Evolutionary conservation across 2,113 vertebrate genomes (phyloP), one percentile per base, ranked within the genome.

Genomic region (Saiga tatarica): DNA sequence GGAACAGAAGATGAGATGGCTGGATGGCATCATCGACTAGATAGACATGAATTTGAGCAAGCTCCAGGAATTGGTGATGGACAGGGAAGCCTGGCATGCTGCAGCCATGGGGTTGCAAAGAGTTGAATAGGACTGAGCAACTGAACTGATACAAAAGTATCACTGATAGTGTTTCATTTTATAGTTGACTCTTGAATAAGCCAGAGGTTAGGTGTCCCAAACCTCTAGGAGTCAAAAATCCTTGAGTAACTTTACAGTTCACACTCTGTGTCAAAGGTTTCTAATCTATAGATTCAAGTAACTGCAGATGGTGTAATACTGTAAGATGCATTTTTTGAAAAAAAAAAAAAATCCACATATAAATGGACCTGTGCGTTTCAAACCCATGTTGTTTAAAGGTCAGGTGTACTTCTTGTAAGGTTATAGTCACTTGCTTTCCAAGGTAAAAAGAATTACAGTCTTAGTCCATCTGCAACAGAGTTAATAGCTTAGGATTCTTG

Each of bases 401-500:
- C 33, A 53, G 52, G 2, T 55, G 33, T 83, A 76, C 47, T 92
- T 92, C 78, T 89, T 93, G 16, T 74, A 47, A 91, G 52, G 36
- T 86, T 91, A 47, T 45, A 57, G 86, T 90, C 11, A 82, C 2
- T 89, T 28, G 25, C 30, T 97, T 39, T 76, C 13, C n/a, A 86
- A 26, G 17, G 42, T 67, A 92, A 60, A 13, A 23, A 88, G 71
- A 95, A 45, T 86, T 87, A n/a, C 16, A n/a, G 45, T 87, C 4
- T 94, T 88, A 42, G 26, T 91, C 76, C 36, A 79, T 64, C 57
- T 88, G 52, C 45, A 87, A 83, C 53, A 82, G 52, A 90, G 42
- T 91, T 94, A 87, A 84, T 91, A 85, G n/a, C 30, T 96, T 97
- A 13, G 67, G 39, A 39, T 94, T 91, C 64, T 95, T 93, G 39